phyloP scores from a whole-genome alignment of 1,140 invertebrate species.

The Coptotermes formosanus region DNA sequence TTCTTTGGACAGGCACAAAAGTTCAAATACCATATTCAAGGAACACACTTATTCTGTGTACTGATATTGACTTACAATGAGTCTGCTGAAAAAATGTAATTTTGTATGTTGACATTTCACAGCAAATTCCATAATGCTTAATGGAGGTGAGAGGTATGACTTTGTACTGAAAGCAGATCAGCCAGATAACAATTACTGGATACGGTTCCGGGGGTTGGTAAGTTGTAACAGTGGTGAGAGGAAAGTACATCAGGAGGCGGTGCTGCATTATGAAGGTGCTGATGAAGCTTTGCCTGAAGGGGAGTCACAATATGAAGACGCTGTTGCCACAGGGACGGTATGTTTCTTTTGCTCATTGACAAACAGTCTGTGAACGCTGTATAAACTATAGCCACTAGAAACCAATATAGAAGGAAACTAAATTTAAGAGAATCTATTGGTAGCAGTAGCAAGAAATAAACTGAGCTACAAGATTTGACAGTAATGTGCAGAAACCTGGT shows the following conservation, averaged over 20 bases:
- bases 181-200: conserved; percentile 77
- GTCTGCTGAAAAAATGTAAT: no score
- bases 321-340: conserved; percentile 61
- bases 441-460: no score
- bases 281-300: conserved; percentile 53
- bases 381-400: no score
- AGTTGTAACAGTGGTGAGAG: conserved; percentile 80
- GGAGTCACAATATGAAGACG: conserved; percentile 59
- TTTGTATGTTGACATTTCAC: conserved; percentile 13
- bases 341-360: conserved; percentile 36
- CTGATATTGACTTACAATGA: no score
- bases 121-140: conserved; percentile 77
- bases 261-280: conserved; percentile 76
- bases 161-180: conserved; percentile 77
- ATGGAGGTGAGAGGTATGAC: conserved; percentile 85
- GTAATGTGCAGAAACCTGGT: no score
- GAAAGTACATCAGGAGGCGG: conserved; percentile 76
- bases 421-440: neutral
- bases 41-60: no score
- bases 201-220: conserved; percentile 77
- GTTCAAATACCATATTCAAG: no score
- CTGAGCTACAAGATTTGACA: no score
- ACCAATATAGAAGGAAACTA: neutral
- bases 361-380: neutral
- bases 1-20: no score